Percentiles rank a stretch among this genome's conserved stretches.
These are phyloP conservation scores for Meleagris gallopavo DNA, from an alignment of 2,113 vertebrate species.

Conservation along the genomic window DNA sequence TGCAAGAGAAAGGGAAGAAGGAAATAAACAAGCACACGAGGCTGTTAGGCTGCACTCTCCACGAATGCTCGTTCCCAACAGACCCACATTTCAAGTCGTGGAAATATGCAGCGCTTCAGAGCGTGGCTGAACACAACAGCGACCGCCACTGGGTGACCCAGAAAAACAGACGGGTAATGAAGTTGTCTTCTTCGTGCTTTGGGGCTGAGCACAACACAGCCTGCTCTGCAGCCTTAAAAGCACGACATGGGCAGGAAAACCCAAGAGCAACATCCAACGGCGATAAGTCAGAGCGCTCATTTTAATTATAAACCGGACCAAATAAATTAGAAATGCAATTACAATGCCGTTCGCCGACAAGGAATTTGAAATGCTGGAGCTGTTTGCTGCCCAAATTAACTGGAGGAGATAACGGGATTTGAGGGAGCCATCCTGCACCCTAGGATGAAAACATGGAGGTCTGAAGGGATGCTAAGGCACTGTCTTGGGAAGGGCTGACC, in stretches of 20 bases:
- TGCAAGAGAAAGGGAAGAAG: neutral
- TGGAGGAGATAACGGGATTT: neutral
- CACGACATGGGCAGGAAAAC: neutral
- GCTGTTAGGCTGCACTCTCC: neutral
- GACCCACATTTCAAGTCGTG: accelerated
- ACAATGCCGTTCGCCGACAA: accelerated
- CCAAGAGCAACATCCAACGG: neutral
- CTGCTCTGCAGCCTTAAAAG: neutral
- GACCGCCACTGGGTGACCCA: neutral
- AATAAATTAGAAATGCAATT: slow-evolving; percentile 42
- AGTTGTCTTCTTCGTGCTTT: neutral
- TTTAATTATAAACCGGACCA: slow-evolving; percentile 32
- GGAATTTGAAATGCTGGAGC: neutral
- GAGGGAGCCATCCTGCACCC: neutral
- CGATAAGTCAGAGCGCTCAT: neutral
- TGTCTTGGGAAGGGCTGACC: neutral
- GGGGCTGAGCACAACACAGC: neutral
- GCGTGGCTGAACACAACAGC: neutral
- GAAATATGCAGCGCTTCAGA: neutral
- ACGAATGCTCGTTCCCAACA: neutral
- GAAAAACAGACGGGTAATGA: neutral
- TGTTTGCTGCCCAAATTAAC: neutral
- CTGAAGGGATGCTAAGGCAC: neutral
- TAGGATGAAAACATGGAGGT: neutral
- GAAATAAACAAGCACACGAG: neutral